Conservation (phyloP, 2,113 vertebrate genomes). For the Hippoglossus stenolepis region DNA sequence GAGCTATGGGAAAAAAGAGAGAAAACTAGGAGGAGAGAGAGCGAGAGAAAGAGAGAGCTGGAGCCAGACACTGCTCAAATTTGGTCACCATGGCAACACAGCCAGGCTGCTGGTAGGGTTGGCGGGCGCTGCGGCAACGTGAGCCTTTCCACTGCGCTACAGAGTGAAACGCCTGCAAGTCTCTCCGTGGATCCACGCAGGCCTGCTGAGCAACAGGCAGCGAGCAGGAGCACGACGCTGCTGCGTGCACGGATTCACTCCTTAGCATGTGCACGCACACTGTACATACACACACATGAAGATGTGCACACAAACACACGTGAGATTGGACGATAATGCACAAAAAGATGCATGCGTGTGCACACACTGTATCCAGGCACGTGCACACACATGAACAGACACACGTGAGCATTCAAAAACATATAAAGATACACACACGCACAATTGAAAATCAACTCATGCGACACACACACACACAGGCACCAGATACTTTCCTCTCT, state of each 20-base stretch:
- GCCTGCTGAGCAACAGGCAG: constrained; percentile 76
- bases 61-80: constrained; percentile 83
- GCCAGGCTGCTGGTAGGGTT: constrained; percentile 81
- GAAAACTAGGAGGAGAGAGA: constrained; percentile 41
- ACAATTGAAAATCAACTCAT: no score
- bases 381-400: background rate
- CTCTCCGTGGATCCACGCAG: constrained; percentile 63
- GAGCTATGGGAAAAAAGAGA: constrained; percentile 51
- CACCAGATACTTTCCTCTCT: no score
- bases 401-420: background rate
- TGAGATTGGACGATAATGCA: no score
- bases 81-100: constrained; percentile 86
- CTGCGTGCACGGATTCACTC: constrained; percentile 43
- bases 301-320: background rate
- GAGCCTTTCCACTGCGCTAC: constrained; percentile 78
- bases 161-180: constrained; percentile 75
- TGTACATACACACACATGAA: background rate
- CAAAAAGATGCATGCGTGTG: no score
- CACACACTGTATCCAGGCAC: background rate
- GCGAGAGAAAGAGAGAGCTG: constrained; percentile 46
- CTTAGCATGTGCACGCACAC: background rate
- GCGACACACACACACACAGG: background rate
- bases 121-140: constrained; percentile 83
- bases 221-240: constrained; percentile 45
- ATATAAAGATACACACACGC: background rate